A percentile compares a stretch with the other conserved stretches of the same genome.
These are phyloP conservation scores for Hylaeus anthracinus DNA, from an alignment of 1,140 invertebrate genomes.

Conservation along the genomic window DNA sequence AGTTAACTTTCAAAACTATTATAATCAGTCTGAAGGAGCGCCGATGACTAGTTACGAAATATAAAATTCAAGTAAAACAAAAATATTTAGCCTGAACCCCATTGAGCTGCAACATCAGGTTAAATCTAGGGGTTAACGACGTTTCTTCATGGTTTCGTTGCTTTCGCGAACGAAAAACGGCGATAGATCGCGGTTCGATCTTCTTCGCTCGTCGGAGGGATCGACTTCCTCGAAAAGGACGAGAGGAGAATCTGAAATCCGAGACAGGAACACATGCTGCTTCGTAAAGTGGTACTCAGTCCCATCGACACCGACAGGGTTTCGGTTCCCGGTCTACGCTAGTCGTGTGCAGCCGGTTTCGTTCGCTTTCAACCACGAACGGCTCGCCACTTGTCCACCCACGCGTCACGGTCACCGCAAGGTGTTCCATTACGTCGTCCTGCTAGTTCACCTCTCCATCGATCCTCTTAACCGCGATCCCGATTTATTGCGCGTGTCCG, in stretches of 20 bases:
- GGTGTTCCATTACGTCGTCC: constrained; percentile 52
- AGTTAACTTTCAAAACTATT: too few species aligned
- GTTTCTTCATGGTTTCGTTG: too few species aligned
- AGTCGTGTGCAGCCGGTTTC: constrained; percentile 17
- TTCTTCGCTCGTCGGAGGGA: not conserved
- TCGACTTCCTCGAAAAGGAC: constrained; percentile 26
- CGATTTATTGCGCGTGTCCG: constrained; percentile 53
- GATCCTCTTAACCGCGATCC: not conserved
- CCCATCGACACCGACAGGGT: constrained; percentile 34
- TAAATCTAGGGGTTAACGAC: too few species aligned
- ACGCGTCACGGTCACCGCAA: constrained; percentile 49
- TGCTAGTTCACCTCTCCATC: constrained; percentile 3
- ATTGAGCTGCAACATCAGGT: too few species aligned
- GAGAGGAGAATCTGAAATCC: constrained; percentile 40
- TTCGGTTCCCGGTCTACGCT: constrained; percentile 13
- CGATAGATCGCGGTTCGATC: too few species aligned
- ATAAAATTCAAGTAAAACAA: too few species aligned
- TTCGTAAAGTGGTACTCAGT: constrained; percentile 58
- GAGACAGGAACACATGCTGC: constrained; percentile 57
- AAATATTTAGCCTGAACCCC: too few species aligned
- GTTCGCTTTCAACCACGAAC: constrained; percentile 31
- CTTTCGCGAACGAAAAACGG: too few species aligned
- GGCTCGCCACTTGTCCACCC: constrained; percentile 69
- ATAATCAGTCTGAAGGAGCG: too few species aligned
- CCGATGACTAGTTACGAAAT: too few species aligned